Evolutionary conservation across 1,140 invertebrate genomes (phyloP), one percentile per base, ranked within the genome.

Genomic region (Magallana gigas): DNA sequence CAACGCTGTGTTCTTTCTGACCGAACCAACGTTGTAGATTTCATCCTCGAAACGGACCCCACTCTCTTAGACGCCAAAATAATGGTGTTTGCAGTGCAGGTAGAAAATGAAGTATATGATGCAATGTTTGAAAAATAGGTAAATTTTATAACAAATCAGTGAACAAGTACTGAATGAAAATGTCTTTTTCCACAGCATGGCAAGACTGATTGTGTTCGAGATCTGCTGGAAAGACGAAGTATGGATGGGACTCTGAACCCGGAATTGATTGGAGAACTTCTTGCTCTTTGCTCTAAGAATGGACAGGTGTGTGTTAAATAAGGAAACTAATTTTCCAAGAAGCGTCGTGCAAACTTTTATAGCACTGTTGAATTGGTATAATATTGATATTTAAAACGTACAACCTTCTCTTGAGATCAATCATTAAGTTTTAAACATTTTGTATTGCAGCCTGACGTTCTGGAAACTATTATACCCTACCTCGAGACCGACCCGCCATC

Each of bases 381-480:
- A 0, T 62, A 62, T 62, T 12, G 36, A 48, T 48, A 48, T 48
- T 48, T 48, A 4, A 48, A 48, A 48, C 3, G 36, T 48, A 48
- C 36, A 48, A 4, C 36, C 5, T 48, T 48, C 36, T 48, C 36
- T 48, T 48, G 36, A 48, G 36, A 11, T n/a, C n/a, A 14, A 16
- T 16, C 14, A 62, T 12, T 62, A 16, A 62, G 60, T 16, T 62
- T 62, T 62, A n/a, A 6, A 56, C 14, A 57, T 83, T 5, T 83
- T 83, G 60, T 59, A 8, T 71, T 85, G 11, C n/a, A 85, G 84
- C 7, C 48, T 57, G 62, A 71, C 23, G 29, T 36, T 76, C 18
- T 85, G n/a, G 64, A 71, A n/a, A 64, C 29, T 1, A 71, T 85
- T 57, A 71, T 85, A n/a, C 48, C 84, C 3, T 85, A 85, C 48